phyloP scores from a whole-genome alignment of 2,888 invertebrate species.

The Litoditis marina region DNA sequence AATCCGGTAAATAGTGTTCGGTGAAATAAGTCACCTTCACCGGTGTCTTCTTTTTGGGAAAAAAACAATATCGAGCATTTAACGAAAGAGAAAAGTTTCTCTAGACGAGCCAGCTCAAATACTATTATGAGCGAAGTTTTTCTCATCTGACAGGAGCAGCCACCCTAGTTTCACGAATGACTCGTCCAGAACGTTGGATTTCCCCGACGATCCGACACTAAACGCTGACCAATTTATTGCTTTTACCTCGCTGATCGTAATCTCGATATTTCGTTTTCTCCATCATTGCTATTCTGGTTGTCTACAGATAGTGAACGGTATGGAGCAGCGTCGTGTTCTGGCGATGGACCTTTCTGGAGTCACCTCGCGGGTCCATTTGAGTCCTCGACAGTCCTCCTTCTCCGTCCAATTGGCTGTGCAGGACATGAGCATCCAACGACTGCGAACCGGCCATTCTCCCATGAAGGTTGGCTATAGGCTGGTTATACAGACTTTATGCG shows the following conservation, averaged over 20 bases:
- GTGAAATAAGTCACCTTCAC: no score
- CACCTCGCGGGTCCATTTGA: slow-evolving; percentile 45
- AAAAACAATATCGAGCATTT: not conserved
- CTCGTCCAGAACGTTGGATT: not conserved
- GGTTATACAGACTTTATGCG: not conserved
- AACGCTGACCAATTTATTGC: no score
- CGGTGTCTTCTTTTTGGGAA: no score
- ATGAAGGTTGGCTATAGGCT: slow-evolving; percentile 1
- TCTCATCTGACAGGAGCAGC: no score
- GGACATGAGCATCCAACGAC: slow-evolving; percentile 55
- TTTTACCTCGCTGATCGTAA: no score
- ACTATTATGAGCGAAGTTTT: no score
- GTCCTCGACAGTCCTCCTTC: slow-evolving; percentile 56
- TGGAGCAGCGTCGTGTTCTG: slow-evolving; percentile 45
- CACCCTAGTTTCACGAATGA: not conserved
- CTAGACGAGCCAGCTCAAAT: no score
- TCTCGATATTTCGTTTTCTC: no score
- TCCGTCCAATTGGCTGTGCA: slow-evolving; percentile 49
- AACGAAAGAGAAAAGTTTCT: no score
- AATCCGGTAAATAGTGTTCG: not conserved
- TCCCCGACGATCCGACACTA: no score
- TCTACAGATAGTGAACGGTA: slow-evolving; percentile 20
- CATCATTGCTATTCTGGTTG: no score
- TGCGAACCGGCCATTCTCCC: slow-evolving; percentile 30
- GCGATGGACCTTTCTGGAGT: slow-evolving; percentile 53